Evolutionary conservation across 92 coral and sea anemone species (phyloP).

Genomic region (Muricea muricata): DNA sequence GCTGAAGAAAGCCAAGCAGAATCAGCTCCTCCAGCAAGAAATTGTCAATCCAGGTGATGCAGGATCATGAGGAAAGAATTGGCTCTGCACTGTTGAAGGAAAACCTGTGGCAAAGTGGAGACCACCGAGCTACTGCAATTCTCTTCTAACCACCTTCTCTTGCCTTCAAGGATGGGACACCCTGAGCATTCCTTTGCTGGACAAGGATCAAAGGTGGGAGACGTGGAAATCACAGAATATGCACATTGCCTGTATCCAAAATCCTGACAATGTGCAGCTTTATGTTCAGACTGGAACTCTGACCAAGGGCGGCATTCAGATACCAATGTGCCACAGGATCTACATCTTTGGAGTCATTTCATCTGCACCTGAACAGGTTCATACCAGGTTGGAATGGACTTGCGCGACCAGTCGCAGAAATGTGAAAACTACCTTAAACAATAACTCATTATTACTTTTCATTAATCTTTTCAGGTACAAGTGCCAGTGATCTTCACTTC

Average conservation of each 20-base stretch:
- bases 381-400: too few species aligned
- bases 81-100: conserved; percentile 60
- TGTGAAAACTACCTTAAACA: too few species aligned
- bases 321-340: conserved; percentile 42
- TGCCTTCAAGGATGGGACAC: conserved; percentile 33
- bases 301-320: too few species aligned
- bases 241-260: conserved; percentile 37
- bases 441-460: not conserved
- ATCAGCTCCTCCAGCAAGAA: not conserved
- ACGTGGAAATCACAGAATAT: conserved; percentile 29
- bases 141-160: conserved; percentile 37
- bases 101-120: conserved; percentile 50
- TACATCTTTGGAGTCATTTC: conserved; percentile 43
- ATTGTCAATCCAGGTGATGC: conserved; percentile 27
- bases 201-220: conserved; percentile 34
- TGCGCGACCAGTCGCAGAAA: too few species aligned
- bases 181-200: conserved; percentile 29
- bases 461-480: too few species aligned
- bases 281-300: too few species aligned
- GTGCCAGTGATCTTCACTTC: conserved; percentile 30
- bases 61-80: conserved; percentile 55
- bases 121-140: not conserved
- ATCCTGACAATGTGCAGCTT: too few species aligned
- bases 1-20: too few species aligned
- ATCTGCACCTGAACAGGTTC: too few species aligned